Conservation (phyloP, 2,888 invertebrate genomes). For the Drosophila suboccidentalis region DNA sequence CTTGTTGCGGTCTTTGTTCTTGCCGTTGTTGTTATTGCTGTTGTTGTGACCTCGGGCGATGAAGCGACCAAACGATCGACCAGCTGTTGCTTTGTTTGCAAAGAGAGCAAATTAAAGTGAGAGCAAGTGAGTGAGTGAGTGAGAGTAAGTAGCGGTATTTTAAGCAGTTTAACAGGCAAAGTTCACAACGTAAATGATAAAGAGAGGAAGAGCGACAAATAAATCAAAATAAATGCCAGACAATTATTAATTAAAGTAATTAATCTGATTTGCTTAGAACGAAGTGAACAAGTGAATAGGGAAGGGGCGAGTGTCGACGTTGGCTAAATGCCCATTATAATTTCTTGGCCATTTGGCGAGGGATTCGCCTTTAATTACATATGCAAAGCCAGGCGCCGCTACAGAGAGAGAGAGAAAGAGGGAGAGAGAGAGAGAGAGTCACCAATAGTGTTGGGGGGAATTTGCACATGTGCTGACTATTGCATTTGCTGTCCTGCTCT, state of each 20-base stretch:
- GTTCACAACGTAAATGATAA: not conserved
- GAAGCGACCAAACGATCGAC: slow-evolving; percentile 51
- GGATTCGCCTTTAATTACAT: slow-evolving; percentile 62
- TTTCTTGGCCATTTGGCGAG: slow-evolving; percentile 65
- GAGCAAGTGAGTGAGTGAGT: not conserved
- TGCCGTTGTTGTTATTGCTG: slow-evolving; percentile 28
- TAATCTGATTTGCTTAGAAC: slow-evolving; percentile 61
- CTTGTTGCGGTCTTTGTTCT: slow-evolving; percentile 44
- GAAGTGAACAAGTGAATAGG: not conserved
- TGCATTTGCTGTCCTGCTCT: slow-evolving; percentile 43
- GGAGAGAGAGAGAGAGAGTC: not conserved
- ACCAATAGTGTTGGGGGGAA: not conserved
- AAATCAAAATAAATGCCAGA: slow-evolving; percentile 78
- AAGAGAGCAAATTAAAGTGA: slow-evolving; percentile 10
- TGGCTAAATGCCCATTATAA: slow-evolving; percentile 49
- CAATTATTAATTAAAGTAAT: slow-evolving; percentile 81
- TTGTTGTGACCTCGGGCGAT: slow-evolving; percentile 68
- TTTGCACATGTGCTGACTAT: slow-evolving; percentile 64
- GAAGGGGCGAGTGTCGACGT: not conserved
- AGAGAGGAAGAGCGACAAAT: slow-evolving; percentile 36
- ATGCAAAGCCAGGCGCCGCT: slow-evolving; percentile 66
- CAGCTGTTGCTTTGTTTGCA: slow-evolving; percentile 64
- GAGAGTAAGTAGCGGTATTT: slow-evolving; percentile 17
- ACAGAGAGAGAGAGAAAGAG: not conserved
- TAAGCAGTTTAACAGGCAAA: slow-evolving; percentile 4